Percentiles rank a stretch among this genome's conserved stretches.
Evolutionary conservation across 2,113 vertebrate species (phyloP).

Genomic region (Mormoops blainvillei): DNA sequence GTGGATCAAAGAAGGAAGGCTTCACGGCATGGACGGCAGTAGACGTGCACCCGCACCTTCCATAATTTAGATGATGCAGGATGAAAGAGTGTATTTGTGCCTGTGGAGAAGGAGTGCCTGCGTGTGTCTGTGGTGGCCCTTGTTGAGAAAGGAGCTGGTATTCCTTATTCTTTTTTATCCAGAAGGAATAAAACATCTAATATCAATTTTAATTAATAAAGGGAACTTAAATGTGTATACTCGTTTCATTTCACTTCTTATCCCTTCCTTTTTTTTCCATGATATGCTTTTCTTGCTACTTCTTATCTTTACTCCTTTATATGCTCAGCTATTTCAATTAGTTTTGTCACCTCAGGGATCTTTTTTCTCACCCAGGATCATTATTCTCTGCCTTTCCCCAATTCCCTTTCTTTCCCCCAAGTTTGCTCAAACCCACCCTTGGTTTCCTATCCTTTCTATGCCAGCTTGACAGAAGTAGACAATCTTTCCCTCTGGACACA

Average conservation of each 20-base stretch:
- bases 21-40: background rate
- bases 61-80: background rate
- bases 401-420: background rate
- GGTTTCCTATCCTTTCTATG: background rate
- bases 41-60: background rate
- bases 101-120: background rate
- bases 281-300: background rate
- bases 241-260: background rate
- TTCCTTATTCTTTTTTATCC: no score
- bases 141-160: background rate
- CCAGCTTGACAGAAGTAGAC: background rate
- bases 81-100: background rate
- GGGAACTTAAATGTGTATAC: background rate
- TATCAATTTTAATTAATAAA: background rate
- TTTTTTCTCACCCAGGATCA: background rate
- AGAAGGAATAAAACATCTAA: background rate
- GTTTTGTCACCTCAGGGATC: background rate
- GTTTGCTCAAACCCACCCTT: background rate
- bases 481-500: background rate
- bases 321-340: background rate
- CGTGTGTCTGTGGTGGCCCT: background rate
- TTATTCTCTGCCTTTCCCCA: background rate
- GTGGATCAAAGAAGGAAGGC: background rate
- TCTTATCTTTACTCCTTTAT: background rate
- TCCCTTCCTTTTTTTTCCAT: background rate